These are phyloP conservation scores for Acanthiza pusilla DNA, from an alignment of 2,797 vertebrate species.

Conservation along the genomic window DNA sequence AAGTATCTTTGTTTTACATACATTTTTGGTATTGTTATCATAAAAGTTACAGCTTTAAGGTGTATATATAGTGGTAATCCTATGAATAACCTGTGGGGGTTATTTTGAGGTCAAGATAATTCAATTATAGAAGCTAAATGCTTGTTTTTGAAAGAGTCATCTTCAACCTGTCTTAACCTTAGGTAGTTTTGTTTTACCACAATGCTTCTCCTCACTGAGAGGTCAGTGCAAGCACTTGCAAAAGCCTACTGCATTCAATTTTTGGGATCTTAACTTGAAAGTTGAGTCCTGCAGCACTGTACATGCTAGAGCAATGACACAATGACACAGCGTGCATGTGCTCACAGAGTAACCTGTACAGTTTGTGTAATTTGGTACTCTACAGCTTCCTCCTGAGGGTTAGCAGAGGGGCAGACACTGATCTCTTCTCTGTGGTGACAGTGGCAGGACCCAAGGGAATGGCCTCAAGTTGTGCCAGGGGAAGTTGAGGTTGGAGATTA, in stretches of 20 bases:
- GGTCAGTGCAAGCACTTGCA: neutral
- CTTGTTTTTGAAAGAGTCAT: neutral
- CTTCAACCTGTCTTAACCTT: neutral
- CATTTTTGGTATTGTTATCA: neutral
- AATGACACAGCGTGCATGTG: rapidly evolving
- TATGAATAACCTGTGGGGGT: rapidly evolving
- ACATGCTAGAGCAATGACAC: rapidly evolving
- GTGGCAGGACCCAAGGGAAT: rapidly evolving
- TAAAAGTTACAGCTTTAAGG: neutral
- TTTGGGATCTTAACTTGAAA: neutral
- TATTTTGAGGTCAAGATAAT: neutral
- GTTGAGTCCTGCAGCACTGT: neutral
- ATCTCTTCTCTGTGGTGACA: too few species aligned
- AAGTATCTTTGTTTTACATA: neutral
- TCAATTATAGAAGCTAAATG: neutral
- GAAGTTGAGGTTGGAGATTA: neutral
- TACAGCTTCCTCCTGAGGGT: neutral
- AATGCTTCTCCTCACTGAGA: neutral
- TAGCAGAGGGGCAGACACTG: too few species aligned
- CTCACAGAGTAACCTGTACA: neutral
- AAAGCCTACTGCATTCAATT: neutral
- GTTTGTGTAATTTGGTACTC: neutral
- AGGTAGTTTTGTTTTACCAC: neutral
- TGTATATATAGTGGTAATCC: neutral
- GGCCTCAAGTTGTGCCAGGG: neutral